Evolutionary conservation across 64 coral and sea anemone species (phyloP).

Genomic region (Exaiptasia diaphana): DNA sequence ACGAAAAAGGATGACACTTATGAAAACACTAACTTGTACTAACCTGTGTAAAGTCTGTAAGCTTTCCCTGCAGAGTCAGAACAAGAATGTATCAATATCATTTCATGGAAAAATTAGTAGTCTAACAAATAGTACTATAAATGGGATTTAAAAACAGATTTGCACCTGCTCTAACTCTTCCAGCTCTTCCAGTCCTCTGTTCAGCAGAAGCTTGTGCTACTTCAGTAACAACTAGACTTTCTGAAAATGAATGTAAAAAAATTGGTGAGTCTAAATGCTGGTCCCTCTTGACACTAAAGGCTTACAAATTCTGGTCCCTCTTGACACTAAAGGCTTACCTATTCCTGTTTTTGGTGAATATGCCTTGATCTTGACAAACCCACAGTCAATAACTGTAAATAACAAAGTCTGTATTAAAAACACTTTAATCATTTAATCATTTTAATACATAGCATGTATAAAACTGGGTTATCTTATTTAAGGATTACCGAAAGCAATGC

Average conservation of each 20-base stretch:
- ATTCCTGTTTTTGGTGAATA: conserved; percentile 85
- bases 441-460: background rate
- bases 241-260: conserved; percentile 8
- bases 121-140: background rate
- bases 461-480: background rate
- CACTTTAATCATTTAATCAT: too few relatives aligned
- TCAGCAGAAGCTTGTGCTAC: conserved; percentile 88
- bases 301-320: background rate
- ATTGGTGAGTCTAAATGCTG: background rate
- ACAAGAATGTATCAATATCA: background rate
- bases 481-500: conserved; percentile 71
- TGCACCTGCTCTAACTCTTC: conserved; percentile 81
- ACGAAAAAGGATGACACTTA: too few relatives aligned
- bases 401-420: too few relatives aligned
- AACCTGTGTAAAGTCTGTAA: conserved; percentile 89
- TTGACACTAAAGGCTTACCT: conserved; percentile 21
- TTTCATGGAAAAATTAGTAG: background rate
- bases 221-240: conserved; percentile 83
- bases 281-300: background rate
- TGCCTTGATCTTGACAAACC: conserved; percentile 91
- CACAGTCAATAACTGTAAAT: conserved; percentile 83
- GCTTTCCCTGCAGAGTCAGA: conserved; percentile 54
- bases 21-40: background rate
- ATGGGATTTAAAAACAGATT: background rate
- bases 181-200: conserved; percentile 91